Evolutionary conservation across 2,888 invertebrate species (phyloP), one percentile per base, ranked within the genome.

Genomic region (Sarcophaga subvicina): DNA sequence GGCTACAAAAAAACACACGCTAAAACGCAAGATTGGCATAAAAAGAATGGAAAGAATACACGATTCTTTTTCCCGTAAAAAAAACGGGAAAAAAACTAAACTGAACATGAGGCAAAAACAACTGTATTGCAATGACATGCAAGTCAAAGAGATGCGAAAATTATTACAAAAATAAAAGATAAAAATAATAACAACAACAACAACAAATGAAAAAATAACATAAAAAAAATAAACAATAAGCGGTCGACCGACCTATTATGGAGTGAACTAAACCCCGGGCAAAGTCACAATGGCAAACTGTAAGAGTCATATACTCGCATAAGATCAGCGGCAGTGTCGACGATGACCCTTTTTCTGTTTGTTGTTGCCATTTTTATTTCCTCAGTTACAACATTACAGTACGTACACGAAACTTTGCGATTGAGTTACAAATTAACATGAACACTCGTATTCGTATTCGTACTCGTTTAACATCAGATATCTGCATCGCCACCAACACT

Each of bases 111-210:
- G 66, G 70, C 3, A 12, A 60, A 77, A 72, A 60, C 80, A 83
- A 86, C 69, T 80, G 83, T 75, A 86, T 62, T 72, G 64, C 84
- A 84, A 75, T 84, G 86, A 84, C 83, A 87, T 80, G 78, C 86
- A 80, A 81, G 70, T 75, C 78, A 81, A 64, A 78, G 54, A 76
- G 54, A 71, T 75, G 67, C 69, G 59, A 81, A 62, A 59, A 72
- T 76, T 70, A 3, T 73, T 70, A 27, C 25, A 5, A 47, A 54
- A 27, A 22, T 59, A 71, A 71, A 63, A 37, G 10, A 76, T 4
- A 54, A 77, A 59, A 62, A 77, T 4, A 37, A 27, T 1, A 22
- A 20, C 45, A 69, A 54, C 25, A 69, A 27, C 22, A 27, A 14
- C 76, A 47, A 77, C 10, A 45, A 27, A 49, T 49, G 64, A 54